Evolutionary conservation across 1,140 invertebrate species (phyloP).

Genomic region (Lutraria rhynchaena): DNA sequence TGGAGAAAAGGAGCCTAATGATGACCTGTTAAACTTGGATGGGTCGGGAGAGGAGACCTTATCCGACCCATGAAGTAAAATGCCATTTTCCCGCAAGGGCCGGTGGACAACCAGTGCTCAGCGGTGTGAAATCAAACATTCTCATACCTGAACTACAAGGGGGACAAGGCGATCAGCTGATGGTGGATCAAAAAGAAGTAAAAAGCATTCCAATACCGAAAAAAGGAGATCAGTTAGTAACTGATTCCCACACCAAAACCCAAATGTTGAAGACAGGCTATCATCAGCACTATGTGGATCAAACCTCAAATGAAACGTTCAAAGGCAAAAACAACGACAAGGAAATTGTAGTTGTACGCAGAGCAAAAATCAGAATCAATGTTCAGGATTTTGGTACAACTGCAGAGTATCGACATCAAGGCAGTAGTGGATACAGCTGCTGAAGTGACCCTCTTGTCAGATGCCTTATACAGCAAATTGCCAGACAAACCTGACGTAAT

Average conservation of each 20-base stretch:
- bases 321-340: not conserved
- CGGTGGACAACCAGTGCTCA: not conserved
- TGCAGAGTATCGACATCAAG: not conserved
- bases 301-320: no score
- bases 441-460: not conserved
- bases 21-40: slow-evolving; percentile 5
- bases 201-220: not conserved
- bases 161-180: not conserved
- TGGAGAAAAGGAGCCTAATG: not conserved
- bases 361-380: not conserved
- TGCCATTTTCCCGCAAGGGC: not conserved
- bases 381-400: not conserved
- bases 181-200: not conserved
- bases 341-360: not conserved
- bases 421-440: slow-evolving; percentile 18
- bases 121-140: no score
- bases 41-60: slow-evolving; percentile 19
- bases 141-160: no score
- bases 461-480: not conserved
- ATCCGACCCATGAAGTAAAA: not conserved
- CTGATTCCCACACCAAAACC: not conserved
- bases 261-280: not conserved
- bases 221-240: not conserved
- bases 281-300: not conserved
- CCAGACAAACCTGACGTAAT: not conserved